These are phyloP conservation scores for Daboia siamensis DNA, from an alignment of 2,113 vertebrate genomes.

Conservation along the genomic window DNA sequence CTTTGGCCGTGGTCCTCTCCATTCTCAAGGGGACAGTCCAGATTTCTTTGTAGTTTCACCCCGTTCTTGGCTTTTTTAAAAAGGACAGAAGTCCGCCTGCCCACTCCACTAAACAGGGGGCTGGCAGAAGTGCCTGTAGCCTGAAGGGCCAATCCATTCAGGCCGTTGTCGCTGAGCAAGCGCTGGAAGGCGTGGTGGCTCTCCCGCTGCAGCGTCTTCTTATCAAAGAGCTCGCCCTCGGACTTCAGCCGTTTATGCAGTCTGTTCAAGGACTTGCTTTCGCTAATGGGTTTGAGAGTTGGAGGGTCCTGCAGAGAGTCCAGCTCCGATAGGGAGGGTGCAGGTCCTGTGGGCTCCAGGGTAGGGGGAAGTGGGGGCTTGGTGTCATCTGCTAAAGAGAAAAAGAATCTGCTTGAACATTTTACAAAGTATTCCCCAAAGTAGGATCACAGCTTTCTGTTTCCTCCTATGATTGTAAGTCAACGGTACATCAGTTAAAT, in stretches of 20 bases:
- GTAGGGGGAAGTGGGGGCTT: constrained; percentile 87
- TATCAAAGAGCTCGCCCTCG: constrained; percentile 71
- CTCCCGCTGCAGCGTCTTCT: constrained; percentile 71
- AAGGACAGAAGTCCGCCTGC: constrained; percentile 86
- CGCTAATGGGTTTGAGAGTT: constrained; percentile 85
- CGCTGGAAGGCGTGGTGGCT: constrained; percentile 68
- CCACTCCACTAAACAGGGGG: constrained; percentile 73
- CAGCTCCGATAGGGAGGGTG: constrained; percentile 80
- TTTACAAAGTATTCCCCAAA: constrained; percentile 47
- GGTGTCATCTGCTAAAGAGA: constrained; percentile 80
- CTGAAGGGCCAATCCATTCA: constrained; percentile 73
- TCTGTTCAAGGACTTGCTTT: constrained; percentile 71
- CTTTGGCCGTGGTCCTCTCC: constrained; percentile 68
- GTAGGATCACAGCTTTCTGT: background rate
- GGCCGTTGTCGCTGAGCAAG: constrained; percentile 63
- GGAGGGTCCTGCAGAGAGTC: constrained; percentile 88
- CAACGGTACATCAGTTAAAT: background rate
- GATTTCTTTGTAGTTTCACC: constrained; percentile 79
- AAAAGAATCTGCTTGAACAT: constrained; percentile 65
- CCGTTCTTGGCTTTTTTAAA: constrained; percentile 94
- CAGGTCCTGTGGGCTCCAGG: constrained; percentile 88
- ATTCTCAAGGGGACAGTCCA: constrained; percentile 76
- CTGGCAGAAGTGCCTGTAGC: constrained; percentile 43
- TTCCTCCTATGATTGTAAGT: background rate
- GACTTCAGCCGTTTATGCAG: constrained; percentile 76